phyloP scores from a whole-genome alignment of 2,888 invertebrate genomes.

The Apeira syringaria region DNA sequence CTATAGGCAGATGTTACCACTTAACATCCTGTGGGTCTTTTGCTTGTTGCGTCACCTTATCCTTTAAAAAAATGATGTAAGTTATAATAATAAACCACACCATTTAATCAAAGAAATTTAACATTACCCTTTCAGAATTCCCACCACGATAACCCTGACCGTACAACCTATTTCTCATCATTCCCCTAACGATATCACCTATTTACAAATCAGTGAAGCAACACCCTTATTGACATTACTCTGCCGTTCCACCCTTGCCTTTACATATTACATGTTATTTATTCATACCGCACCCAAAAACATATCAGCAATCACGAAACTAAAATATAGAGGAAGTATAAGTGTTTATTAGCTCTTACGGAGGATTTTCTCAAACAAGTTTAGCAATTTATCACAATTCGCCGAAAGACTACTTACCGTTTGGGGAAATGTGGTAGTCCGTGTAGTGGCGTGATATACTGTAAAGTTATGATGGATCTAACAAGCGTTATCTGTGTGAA shows the following conservation, averaged over 20 bases:
- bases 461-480: constrained; percentile 1
- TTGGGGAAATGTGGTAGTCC: constrained; percentile 1
- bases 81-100: too few relatives aligned
- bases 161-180: constrained; percentile 19
- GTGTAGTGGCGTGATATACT: constrained; percentile 8
- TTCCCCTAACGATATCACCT: background rate
- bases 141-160: background rate
- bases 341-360: constrained; percentile 20
- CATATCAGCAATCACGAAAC: constrained; percentile 17
- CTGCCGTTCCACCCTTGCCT: constrained; percentile 15
- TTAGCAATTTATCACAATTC: constrained; percentile 19
- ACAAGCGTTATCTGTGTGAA: too few relatives aligned
- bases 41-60: too few relatives aligned
- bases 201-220: constrained; percentile 13
- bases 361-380: constrained; percentile 9
- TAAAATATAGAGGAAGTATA: constrained; percentile 9
- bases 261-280: constrained; percentile 16
- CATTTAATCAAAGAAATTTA: too few relatives aligned
- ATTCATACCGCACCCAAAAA: constrained; percentile 15
- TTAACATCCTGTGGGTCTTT: too few relatives aligned
- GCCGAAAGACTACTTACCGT: constrained; percentile 14
- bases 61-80: too few relatives aligned
- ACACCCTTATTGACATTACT: constrained; percentile 13
- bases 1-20: too few relatives aligned
- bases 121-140: background rate